phyloP scores from a whole-genome alignment of 2,797 vertebrate species.

The Trachurus trachurus region DNA sequence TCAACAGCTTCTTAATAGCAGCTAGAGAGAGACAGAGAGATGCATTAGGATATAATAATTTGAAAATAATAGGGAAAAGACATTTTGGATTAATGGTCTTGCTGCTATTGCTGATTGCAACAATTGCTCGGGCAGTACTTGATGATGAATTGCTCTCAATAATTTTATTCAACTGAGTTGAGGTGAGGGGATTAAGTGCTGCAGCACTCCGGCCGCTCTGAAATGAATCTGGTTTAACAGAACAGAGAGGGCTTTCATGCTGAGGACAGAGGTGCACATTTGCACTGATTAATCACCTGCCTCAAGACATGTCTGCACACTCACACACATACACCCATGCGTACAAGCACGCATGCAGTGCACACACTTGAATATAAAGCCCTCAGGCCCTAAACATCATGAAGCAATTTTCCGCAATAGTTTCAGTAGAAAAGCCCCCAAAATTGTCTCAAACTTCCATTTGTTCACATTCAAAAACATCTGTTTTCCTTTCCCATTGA shows the following conservation, averaged over 20 bases:
- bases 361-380: conserved; percentile 22
- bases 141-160: conserved; percentile 59
- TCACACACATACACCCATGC: conserved; percentile 17
- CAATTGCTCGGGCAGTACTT: conserved; percentile 31
- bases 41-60: background rate
- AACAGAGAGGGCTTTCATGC: conserved; percentile 68
- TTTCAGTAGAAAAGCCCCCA: conserved; percentile 49
- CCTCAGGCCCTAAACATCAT: conserved; percentile 58
- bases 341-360: background rate
- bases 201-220: conserved; percentile 22
- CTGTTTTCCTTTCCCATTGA: conserved; percentile 62
- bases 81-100: conserved; percentile 43
- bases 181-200: conserved; percentile 56
- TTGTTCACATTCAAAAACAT: conserved; percentile 63
- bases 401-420: conserved; percentile 73
- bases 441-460: conserved; percentile 52
- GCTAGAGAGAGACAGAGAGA: conserved; percentile 71
- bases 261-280: conserved; percentile 51
- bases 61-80: conserved; percentile 8
- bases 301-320: conserved; percentile 29
- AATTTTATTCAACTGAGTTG: conserved; percentile 52
- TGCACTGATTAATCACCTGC: conserved; percentile 74
- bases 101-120: conserved; percentile 39
- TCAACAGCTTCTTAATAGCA: conserved; percentile 92
- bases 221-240: conserved; percentile 46